These are phyloP conservation scores for Mimas tiliae DNA, from an alignment of 2,888 invertebrate genomes.

Conservation along the genomic window DNA sequence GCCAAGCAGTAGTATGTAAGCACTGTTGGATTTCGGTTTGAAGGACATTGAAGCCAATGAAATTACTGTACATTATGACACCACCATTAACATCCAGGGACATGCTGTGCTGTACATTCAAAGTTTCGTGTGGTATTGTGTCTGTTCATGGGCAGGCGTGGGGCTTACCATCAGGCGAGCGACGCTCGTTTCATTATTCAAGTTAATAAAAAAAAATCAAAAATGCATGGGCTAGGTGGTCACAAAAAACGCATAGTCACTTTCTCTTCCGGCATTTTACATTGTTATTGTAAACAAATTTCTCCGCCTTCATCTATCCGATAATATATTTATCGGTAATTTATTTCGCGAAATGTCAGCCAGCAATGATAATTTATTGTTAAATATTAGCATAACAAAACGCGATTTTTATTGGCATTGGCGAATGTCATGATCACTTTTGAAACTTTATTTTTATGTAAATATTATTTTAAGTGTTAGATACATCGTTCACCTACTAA, in stretches of 20 bases:
- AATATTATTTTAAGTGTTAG: slow-evolving; percentile 19
- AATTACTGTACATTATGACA: too few relatives aligned
- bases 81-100: too few relatives aligned
- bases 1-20: too few relatives aligned
- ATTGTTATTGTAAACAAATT: slow-evolving; percentile 21
- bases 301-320: not conserved
- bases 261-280: not conserved
- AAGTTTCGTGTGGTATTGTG: too few relatives aligned
- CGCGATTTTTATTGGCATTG: not conserved
- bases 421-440: slow-evolving; percentile 9
- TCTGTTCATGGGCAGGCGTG: too few relatives aligned
- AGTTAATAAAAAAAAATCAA: not conserved
- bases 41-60: too few relatives aligned
- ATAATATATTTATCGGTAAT: slow-evolving; percentile 17
- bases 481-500: slow-evolving; percentile 10
- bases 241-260: slow-evolving; percentile 2
- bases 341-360: slow-evolving; percentile 20
- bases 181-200: too few relatives aligned
- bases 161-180: too few relatives aligned
- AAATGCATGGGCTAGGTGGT: not conserved
- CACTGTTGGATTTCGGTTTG: too few relatives aligned
- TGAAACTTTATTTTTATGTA: slow-evolving; percentile 28
- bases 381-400: slow-evolving; percentile 20
- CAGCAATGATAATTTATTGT: slow-evolving; percentile 10
- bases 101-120: too few relatives aligned